Base-by-base conservation (phyloP, 2,888 invertebrate species). In the Dione vanillae region DNA sequence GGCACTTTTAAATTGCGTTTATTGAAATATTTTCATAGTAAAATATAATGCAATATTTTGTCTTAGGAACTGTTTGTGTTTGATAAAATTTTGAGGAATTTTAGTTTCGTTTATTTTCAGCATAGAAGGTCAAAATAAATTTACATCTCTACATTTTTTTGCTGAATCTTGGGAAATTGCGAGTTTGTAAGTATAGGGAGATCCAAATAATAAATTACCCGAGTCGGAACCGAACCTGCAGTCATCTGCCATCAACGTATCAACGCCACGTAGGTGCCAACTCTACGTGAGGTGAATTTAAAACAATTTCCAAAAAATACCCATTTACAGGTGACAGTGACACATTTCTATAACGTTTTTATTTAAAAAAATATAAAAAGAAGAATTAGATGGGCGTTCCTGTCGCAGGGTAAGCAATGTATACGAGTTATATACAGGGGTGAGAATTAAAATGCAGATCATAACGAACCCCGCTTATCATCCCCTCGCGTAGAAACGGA, bases 391-490 rank as follows among this genome's bases (percentile, higher is more conserved):
- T 45, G 16, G 61, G 45, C 61, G 61, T 61, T 19, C 40, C 40
- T 16, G 37, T 45, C 19, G 0, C 37, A 1, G 37, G 16, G 35
- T 49, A 19, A 49, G 45, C 27, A 61, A 51, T 51, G 16, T 62
- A 64, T 35, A 54, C 11, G 6, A 11, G 56, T 49, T 14, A n/a
- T 27, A n/a, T 37, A 49, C 14, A n/a, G 35, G 40, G 20, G 8
- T 47, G 43, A 54, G 20, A 51, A 69, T 69, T 69, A 64, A 69
- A 69, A 78, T 78, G 74, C 75, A 75, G 77, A 71, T 76, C 76
- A 72, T 74, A 79, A 82, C 81, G 80, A 79, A 66, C 76, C 73
- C 72, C 77, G 75, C 79, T 79, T 77, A 80, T 80, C 78, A 65
- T 73, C 72, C 74, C 74, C 52, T 51, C 37, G 65, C 67, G 45